phyloP scores from a whole-genome alignment of 2,888 invertebrate species.

The Lasioglossum lativentre region DNA sequence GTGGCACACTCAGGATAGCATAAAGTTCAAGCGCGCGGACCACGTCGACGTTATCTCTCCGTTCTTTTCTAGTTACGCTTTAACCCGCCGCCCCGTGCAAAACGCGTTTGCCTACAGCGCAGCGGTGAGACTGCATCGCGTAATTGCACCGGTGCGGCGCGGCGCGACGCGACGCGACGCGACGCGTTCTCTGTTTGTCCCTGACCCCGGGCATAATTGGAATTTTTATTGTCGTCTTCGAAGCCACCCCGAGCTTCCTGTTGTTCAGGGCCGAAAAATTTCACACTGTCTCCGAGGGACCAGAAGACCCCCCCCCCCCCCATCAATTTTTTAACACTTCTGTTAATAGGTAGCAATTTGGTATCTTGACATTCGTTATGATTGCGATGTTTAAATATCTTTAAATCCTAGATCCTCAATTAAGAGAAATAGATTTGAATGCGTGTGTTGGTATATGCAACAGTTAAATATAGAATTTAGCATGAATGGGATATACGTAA shows the following conservation, averaged over 20 bases:
- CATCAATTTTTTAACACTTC: background rate
- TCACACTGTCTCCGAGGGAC: background rate
- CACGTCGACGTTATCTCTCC: conserved; percentile 41
- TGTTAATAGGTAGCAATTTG: too few species aligned
- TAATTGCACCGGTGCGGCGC: conserved; percentile 32
- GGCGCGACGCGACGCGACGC: too few species aligned
- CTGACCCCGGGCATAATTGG: conserved; percentile 32
- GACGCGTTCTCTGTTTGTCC: conserved; percentile 28
- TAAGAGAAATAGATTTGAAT: too few species aligned
- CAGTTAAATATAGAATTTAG: too few species aligned
- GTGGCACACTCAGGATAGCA: conserved; percentile 43
- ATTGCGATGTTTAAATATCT: too few species aligned
- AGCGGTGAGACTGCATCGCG: conserved; percentile 20
- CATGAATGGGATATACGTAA: too few species aligned
- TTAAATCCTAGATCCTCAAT: too few species aligned
- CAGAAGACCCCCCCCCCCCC: background rate
- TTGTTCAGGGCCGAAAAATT: background rate
- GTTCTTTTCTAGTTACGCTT: conserved; percentile 20
- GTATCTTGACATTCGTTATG: too few species aligned
- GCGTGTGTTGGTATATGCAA: too few species aligned
- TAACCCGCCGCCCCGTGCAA: background rate
- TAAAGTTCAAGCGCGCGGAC: conserved; percentile 34
- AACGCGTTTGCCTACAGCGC: conserved; percentile 24
- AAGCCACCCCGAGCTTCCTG: background rate
- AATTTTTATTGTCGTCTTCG: background rate